Evolutionary conservation across 1,140 invertebrate species (phyloP).

Genomic region (Zaprionus capensis): DNA sequence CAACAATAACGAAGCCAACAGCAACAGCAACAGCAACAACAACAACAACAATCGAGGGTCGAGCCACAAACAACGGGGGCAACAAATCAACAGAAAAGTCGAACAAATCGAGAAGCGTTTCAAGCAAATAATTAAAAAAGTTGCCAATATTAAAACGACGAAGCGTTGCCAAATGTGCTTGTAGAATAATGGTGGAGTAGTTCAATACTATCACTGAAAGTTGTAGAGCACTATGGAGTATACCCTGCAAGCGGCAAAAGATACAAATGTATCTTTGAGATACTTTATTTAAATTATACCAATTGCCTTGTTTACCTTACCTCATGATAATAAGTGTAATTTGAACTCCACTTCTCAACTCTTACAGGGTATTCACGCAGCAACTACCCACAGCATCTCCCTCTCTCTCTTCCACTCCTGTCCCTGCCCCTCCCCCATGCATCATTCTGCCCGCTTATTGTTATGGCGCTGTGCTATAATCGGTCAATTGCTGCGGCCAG

Average conservation of each 20-base stretch:
- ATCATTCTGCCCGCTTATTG: conserved; percentile 27
- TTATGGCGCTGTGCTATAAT: conserved; percentile 57
- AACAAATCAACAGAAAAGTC: conserved; percentile 68
- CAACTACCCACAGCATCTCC: not conserved
- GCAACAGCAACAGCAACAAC: conserved; percentile 28
- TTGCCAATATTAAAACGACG: conserved; percentile 77
- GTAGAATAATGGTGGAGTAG: not conserved
- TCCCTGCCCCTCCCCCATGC: not conserved
- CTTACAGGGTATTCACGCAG: conserved; percentile 3
- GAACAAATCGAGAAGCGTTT: conserved; percentile 75
- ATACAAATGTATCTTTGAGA: not conserved
- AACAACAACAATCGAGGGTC: conserved; percentile 19
- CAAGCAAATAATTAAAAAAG: conserved; percentile 83
- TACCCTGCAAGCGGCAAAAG: not conserved
- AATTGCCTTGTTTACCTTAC: not conserved
- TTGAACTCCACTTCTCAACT: not conserved
- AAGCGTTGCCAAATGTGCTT: conserved; percentile 33
- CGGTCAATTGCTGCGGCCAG: conserved; percentile 67
- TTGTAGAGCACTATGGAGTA: not conserved
- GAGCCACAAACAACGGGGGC: conserved; percentile 19
- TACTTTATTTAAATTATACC: too few relatives aligned
- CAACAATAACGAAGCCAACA: conserved; percentile 42
- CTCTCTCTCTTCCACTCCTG: not conserved
- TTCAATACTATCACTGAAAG: not conserved
- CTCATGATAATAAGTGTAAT: not conserved